These are phyloP conservation scores for Channa striata DNA, from an alignment of 2,797 vertebrate species.

Conservation along the genomic window DNA sequence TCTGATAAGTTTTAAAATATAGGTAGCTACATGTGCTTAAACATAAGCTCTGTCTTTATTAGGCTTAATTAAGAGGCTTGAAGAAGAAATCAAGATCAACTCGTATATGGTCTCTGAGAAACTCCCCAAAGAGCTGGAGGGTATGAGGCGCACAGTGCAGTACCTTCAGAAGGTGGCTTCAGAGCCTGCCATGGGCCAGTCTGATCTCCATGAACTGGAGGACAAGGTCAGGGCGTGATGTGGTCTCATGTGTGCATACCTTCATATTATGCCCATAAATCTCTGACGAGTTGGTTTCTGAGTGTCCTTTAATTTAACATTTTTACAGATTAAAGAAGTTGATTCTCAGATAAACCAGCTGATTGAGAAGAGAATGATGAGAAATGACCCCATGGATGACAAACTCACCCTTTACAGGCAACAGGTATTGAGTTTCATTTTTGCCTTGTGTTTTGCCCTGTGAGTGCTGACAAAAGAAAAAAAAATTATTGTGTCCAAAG, in stretches of 20 bases:
- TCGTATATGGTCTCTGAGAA: constrained; percentile 95
- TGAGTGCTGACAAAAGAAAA: neutral
- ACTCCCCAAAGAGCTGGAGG: constrained; percentile 92
- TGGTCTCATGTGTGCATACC: neutral
- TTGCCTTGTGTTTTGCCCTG: neutral
- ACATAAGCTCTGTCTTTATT: constrained; percentile 22
- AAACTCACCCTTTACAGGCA: constrained; percentile 94
- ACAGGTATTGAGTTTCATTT: constrained; percentile 84
- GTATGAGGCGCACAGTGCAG: constrained; percentile 86
- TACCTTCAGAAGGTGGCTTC: constrained; percentile 91
- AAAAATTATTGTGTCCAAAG: too few species aligned
- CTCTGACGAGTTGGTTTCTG: neutral
- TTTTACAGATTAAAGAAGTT: constrained; percentile 87
- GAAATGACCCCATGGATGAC: constrained; percentile 91
- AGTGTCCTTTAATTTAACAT: neutral
- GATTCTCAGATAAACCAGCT: constrained; percentile 91
- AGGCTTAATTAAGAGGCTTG: constrained; percentile 95
- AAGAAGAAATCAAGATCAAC: constrained; percentile 96
- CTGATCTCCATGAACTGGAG: constrained; percentile 89
- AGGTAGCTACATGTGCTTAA: neutral
- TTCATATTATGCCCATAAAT: too few species aligned
- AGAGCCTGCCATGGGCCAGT: constrained; percentile 93
- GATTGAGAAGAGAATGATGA: constrained; percentile 95
- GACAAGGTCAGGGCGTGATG: constrained; percentile 83
- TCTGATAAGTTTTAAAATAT: neutral